phyloP scores from a whole-genome alignment of 1,140 invertebrate genomes.

The Bathynomus jamesi region DNA sequence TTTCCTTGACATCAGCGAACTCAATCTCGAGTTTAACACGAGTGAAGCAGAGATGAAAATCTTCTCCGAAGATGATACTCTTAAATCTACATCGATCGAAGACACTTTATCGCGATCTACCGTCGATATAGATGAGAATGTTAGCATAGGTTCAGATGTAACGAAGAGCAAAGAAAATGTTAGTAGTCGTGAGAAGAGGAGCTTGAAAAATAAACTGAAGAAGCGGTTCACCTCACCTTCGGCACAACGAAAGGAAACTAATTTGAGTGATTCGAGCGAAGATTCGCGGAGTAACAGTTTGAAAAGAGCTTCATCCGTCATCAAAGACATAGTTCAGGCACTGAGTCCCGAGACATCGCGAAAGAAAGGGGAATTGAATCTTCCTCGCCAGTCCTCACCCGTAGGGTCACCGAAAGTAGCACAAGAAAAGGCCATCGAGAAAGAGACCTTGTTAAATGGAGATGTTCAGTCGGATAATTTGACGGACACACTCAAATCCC shows the following conservation, averaged over 20 bases:
- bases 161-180: constrained; percentile 33
- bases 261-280: constrained; percentile 20
- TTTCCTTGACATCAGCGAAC: constrained; percentile 64
- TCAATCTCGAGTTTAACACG: constrained; percentile 68
- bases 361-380: neutral
- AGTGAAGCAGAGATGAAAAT: constrained; percentile 77
- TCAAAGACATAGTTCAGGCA: constrained; percentile 30
- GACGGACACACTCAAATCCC: neutral
- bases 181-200: constrained; percentile 28
- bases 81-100: constrained; percentile 43
- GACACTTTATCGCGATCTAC: constrained; percentile 34
- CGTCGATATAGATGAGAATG: constrained; percentile 28
- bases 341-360: constrained; percentile 29
- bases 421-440: neutral
- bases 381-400: neutral
- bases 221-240: constrained; percentile 34
- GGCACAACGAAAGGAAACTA: constrained; percentile 22
- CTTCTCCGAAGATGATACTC: constrained; percentile 71
- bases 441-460: neutral
- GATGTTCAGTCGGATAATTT: neutral
- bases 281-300: constrained; percentile 23
- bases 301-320: constrained; percentile 20
- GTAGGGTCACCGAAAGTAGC: neutral
- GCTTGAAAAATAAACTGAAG: constrained; percentile 35
- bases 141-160: constrained; percentile 33